Conservation (phyloP, 2,888 invertebrate species). For the Pristionchus mayeri region DNA sequence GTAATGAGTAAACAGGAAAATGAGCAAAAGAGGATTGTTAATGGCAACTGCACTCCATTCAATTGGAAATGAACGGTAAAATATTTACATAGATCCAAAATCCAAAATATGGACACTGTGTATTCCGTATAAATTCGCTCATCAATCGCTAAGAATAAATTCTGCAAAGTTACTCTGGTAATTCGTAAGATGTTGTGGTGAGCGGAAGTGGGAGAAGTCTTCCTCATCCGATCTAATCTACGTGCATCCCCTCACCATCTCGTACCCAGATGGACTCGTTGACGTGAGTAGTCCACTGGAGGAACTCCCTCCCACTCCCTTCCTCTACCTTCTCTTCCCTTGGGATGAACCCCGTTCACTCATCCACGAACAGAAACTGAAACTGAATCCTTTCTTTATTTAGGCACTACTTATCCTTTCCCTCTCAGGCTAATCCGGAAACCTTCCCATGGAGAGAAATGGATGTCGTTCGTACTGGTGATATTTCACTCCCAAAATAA, state of each 20-base stretch:
- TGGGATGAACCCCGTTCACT: background rate
- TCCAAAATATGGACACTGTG: too few species aligned
- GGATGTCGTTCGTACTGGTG: background rate
- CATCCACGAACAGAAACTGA: background rate
- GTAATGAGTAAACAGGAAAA: too few species aligned
- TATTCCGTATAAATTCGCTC: too few species aligned
- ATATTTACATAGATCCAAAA: too few species aligned
- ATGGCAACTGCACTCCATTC: too few species aligned
- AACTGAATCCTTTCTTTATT: constrained; percentile 12
- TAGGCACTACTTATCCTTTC: background rate
- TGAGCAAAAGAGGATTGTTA: too few species aligned
- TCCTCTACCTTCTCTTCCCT: background rate
- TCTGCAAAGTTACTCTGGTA: too few species aligned
- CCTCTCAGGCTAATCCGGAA: background rate
- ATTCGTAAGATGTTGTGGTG: too few species aligned
- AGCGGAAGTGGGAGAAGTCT: background rate
- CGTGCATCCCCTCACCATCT: background rate
- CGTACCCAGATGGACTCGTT: background rate
- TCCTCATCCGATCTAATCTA: background rate
- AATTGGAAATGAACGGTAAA: too few species aligned
- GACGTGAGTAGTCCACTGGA: background rate
- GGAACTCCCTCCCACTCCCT: background rate
- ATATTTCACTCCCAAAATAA: background rate
- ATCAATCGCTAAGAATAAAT: too few species aligned
- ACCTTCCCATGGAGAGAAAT: background rate